Evolutionary conservation across 2,797 vertebrate genomes (phyloP), one percentile per base, ranked within the genome.

Genomic region (Alca torda): DNA sequence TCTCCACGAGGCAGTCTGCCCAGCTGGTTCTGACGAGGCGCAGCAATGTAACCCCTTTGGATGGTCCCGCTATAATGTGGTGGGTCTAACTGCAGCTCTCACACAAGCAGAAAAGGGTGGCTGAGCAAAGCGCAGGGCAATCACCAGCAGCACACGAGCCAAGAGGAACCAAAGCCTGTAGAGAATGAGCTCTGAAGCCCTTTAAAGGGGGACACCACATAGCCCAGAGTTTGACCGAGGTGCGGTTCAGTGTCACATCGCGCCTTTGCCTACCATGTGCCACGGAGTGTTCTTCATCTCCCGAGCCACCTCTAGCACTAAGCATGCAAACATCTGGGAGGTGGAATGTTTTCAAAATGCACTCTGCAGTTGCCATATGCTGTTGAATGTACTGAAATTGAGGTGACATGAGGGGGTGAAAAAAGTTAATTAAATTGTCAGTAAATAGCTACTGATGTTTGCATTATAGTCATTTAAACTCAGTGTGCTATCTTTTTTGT

Each of bases 341-440:
- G 24, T 5, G 2, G 1, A 26, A 20, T 15, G 24, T 76, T 90
- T 93, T 63, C 64, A 72, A 67, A 69, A 76, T 25, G 11, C 56
- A 51, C 30, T 91, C 76, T 69, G 18, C 4, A 3, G 46, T 35
- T 70, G 31, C 51, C 78, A 76, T 86, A 69, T 93, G 84, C 70
- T 88, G 87, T 37, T 39, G 37, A 85, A 79, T 60, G 41, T 68
- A 88, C 45, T 69, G 79, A 96, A 96, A 93, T 70, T 39, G 60
- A 95, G 61, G 45, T 72, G 28, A 28, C 74, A 14, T 33, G 76
- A 17, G 33, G 63, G 48, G 25, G 23, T 12, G 24, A 13, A 23
- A 43, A 35, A 26, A 85, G 68, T 94, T 95, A 94, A 97, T 92
- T 96, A 93, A 96, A 93, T 89, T 35, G n/a, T 91, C 84, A 94